A percentile compares a stretch with the other conserved stretches of the same genome.
Conservation (phyloP, 2,888 invertebrate species). For the Falcaria lacertinaria region DNA sequence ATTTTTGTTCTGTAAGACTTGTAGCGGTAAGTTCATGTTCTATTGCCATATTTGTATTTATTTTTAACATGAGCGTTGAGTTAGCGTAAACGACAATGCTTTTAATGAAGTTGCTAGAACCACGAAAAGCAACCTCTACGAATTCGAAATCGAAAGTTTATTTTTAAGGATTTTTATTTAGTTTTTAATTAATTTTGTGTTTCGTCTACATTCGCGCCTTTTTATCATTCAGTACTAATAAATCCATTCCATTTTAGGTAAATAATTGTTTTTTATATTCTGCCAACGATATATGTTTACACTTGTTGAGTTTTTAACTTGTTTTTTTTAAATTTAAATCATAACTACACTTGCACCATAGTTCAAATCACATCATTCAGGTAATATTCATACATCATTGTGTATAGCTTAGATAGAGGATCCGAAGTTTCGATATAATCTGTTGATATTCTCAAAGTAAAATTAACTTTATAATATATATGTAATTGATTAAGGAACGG, state of each 20-base stretch:
- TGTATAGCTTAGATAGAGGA: conserved; percentile 43
- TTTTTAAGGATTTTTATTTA: conserved; percentile 1
- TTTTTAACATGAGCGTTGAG: background rate
- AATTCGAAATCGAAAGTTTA: background rate
- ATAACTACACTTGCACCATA: conserved; percentile 38
- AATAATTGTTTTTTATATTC: conserved; percentile 12
- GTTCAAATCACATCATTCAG: conserved; percentile 45
- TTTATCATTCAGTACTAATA: conserved; percentile 14
- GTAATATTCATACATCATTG: conserved; percentile 18
- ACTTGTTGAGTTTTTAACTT: conserved; percentile 11
- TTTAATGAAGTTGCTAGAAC: background rate
- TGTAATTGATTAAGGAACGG: too few relatives aligned
- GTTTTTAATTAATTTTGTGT: background rate
- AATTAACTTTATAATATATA: conserved; percentile 3
- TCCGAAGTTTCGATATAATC: conserved; percentile 3
- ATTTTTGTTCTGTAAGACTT: background rate
- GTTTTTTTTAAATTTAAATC: conserved; percentile 9
- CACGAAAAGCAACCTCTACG: background rate
- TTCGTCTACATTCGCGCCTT: background rate
- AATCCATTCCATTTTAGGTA: conserved; percentile 35
- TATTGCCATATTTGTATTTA: conserved; percentile 1
- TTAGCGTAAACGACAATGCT: background rate
- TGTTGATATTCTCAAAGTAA: background rate
- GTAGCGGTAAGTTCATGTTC: background rate
- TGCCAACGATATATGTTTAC: conserved; percentile 13